Percentiles rank a stretch among this genome's conserved stretches.
Conservation (phyloP, 2,113 vertebrate species). For the Neopipo cinnamomea region DNA sequence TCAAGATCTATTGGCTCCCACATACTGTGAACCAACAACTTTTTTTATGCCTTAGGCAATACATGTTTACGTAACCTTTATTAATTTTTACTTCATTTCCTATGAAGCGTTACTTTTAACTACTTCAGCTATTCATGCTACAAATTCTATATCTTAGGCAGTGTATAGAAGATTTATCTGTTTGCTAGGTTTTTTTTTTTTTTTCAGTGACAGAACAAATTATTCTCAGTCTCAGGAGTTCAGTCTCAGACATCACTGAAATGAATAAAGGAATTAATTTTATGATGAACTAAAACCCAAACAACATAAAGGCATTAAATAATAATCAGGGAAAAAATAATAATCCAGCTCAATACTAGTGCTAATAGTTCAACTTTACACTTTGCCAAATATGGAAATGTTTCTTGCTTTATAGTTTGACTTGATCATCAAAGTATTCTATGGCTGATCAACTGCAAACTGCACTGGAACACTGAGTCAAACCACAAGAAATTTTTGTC, state of each 20-base stretch:
- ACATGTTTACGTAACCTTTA: not conserved
- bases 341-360: not conserved
- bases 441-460: not conserved
- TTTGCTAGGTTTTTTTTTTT: not conserved
- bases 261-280: not conserved
- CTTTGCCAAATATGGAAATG: not conserved
- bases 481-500: not conserved
- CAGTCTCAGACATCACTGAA: not conserved
- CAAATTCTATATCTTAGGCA: not conserved
- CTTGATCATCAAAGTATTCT: not conserved
- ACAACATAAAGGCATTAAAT: not conserved
- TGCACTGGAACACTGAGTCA: not conserved
- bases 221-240: not conserved
- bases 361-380: not conserved
- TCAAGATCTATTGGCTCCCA: not conserved
- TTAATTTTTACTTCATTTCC: not conserved
- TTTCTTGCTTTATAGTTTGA: not conserved
- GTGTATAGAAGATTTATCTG: not conserved
- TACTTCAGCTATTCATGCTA: not conserved
- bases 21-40: not conserved
- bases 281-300: not conserved
- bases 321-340: accelerated
- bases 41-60: not conserved
- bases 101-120: not conserved
- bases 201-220: not conserved